phyloP scores from a whole-genome alignment of 1,140 invertebrate genomes.

The Philotrypesis tridentata region DNA sequence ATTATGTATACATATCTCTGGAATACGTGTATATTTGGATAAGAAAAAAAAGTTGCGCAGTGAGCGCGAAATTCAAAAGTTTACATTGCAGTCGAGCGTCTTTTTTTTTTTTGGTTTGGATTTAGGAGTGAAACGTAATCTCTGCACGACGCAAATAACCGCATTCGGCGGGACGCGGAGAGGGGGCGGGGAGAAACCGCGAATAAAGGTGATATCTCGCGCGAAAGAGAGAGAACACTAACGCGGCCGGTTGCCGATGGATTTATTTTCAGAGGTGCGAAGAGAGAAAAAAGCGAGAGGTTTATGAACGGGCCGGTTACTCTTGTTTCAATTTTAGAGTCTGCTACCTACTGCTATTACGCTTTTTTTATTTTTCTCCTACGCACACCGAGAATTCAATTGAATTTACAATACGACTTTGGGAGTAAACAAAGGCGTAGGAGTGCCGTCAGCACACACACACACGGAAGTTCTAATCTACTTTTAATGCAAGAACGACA shows the following conservation, averaged over 20 bases:
- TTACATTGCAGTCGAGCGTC: background rate
- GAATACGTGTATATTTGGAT: no score
- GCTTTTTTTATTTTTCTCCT: background rate
- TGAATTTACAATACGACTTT: background rate
- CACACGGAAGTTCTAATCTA: background rate
- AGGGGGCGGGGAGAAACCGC: background rate
- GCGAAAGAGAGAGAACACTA: background rate
- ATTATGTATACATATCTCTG: background rate
- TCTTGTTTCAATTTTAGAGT: background rate
- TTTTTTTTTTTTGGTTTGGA: background rate
- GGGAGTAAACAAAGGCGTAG: background rate
- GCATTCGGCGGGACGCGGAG: no score
- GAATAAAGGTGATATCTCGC: slow-evolving; percentile 7
- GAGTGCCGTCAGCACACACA: no score
- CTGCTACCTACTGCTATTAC: no score
- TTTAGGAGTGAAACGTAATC: background rate
- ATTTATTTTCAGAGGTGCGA: background rate
- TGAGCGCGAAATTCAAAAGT: background rate
- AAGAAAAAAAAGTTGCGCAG: background rate
- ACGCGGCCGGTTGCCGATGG: background rate
- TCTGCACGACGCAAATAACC: background rate
- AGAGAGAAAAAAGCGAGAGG: background rate
- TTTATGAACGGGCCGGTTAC: background rate
- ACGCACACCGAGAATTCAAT: no score
- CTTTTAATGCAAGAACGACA: background rate